Evolutionary conservation across 2,888 invertebrate genomes (phyloP), one percentile per base, ranked within the genome.

Genomic region (Stenurella melanura): DNA sequence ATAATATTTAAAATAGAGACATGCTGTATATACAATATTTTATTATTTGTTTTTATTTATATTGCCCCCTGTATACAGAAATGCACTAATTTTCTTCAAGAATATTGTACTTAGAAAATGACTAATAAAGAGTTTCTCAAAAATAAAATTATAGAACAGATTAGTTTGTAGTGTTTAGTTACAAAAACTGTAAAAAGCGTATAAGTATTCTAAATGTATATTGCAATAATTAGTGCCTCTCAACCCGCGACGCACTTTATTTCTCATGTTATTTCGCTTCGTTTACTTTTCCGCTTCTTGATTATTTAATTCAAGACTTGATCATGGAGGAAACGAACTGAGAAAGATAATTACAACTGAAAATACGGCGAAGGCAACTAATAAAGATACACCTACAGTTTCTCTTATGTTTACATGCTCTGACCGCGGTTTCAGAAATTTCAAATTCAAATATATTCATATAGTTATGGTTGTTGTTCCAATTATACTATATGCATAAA

Each of bases 221-320:
- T 58, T 70, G 70, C 50, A 72, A 72, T 72, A 72, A 72, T 61
- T 72, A 72, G 63, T 60, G 30, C 70, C 72, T 54, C 63, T 72
- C 63, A 42, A 26, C 72, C 81, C 77, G 78, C 80, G 78, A 81
- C 80, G 70, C 76, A 86, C 87, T 87, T 87, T 86, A 88, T 80
- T 88, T 87, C 87, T 85, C 87, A 87, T 85, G 87, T 88, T 87
- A 87, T 88, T 85, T 87, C 88, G 87, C 88, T 87, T 88, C 89
- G 89, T 89, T 89, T 88, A 85, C 85, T 87, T 86, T 88, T 89
- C 88, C 88, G 88, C 89, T 87, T 83, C 85, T 86, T 88, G 89
- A 87, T 87, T 88, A 89, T 89, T 88, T 89, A 89, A 89, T 89
- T 89, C 88, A 85, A 84, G 85, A 86, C 86, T 87, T 87, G 87